Base-by-base conservation (phyloP, 2,888 invertebrate genomes). In the Entomobrya proxima region DNA sequence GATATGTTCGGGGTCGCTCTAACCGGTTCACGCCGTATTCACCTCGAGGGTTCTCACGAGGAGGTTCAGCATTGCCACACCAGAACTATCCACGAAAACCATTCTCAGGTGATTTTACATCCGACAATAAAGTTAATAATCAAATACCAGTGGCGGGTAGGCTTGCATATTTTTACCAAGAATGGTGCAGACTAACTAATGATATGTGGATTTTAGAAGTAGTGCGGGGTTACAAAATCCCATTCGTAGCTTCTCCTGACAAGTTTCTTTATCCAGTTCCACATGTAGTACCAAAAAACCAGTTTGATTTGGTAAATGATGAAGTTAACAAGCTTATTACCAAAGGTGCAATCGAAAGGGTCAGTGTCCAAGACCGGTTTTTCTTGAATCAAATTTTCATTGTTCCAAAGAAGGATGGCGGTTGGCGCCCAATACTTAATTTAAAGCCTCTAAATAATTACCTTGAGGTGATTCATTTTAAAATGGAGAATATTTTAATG, bases 381-480 rank as follows among this genome's bases (percentile, higher is more conserved):
- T 44, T 72, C 21, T 24, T 21, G 47, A 24, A 7, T n/a, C n/a
- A n/a, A n/a, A n/a, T n/a, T n/a, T n/a, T n/a, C n/a, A n/a, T n/a
- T n/a, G n/a, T n/a, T n/a, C 72, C 72, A 7, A 72, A 72, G 47
- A 72, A 72, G 24, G 72, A 72, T 32, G 44, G 44, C 6, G 30
- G 24, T 11, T 40, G 44, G 47, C 18, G 72, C 2, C 47, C 47
- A 40, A 72, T 72, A 9, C 3, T 72, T 24, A 72, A 72, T 24
- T 27, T 72, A 5, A 72, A 72, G n/a, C 44, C 6, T 2, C n/a
- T 72, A 11, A 72, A 72, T 47, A n/a, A 3, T 4, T 24, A 44
- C 18, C 15, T 72, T 7, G 11, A 18, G 2, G 7, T 21, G 3
- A 5, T 5, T 44, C 40, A 72, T 21, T 72, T 72, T 24, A 72